A percentile compares a stretch with the other conserved stretches of the same genome.
These are phyloP conservation scores for Nasonia oneida DNA, from an alignment of 2,888 invertebrate species.

Conservation along the genomic window DNA sequence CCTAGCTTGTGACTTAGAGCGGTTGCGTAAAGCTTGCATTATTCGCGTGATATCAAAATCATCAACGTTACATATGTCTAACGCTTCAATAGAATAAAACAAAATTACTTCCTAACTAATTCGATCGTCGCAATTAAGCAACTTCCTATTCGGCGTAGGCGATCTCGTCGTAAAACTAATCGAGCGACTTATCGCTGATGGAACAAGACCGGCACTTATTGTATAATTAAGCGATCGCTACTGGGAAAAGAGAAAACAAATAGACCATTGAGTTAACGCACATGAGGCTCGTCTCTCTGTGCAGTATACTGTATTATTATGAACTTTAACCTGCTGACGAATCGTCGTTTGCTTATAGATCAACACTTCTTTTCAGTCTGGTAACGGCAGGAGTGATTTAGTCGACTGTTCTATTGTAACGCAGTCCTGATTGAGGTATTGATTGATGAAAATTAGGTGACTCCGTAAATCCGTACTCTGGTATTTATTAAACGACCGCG, in stretches of 20 bases:
- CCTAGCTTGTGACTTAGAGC: not conserved
- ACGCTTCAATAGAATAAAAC: not conserved
- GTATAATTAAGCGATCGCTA: slow-evolving; percentile 41
- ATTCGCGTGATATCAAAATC: not conserved
- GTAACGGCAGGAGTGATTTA: not conserved
- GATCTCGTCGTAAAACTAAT: slow-evolving; percentile 1
- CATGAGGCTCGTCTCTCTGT: slow-evolving; percentile 4
- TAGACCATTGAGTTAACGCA: slow-evolving; percentile 37
- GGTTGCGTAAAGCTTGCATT: not conserved
- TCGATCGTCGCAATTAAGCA: not conserved
- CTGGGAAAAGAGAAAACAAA: slow-evolving; percentile 37
- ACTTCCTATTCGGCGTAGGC: not conserved
- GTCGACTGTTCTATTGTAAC: not conserved
- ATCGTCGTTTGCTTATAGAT: slow-evolving; percentile 1
- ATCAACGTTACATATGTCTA: not conserved
- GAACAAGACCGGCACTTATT: slow-evolving; percentile 31
- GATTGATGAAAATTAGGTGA: slow-evolving; percentile 31
- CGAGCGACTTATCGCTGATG: slow-evolving; percentile 2
- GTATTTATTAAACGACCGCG: slow-evolving; percentile 12
- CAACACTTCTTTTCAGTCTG: not conserved
- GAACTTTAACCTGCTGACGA: slow-evolving; percentile 47
- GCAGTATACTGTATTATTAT: not conserved
- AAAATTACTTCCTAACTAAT: not conserved
- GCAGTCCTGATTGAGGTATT: not conserved
- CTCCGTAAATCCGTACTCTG: not conserved